Conservation (phyloP, 2,888 invertebrate species). For the Noctua fimbriata region DNA sequence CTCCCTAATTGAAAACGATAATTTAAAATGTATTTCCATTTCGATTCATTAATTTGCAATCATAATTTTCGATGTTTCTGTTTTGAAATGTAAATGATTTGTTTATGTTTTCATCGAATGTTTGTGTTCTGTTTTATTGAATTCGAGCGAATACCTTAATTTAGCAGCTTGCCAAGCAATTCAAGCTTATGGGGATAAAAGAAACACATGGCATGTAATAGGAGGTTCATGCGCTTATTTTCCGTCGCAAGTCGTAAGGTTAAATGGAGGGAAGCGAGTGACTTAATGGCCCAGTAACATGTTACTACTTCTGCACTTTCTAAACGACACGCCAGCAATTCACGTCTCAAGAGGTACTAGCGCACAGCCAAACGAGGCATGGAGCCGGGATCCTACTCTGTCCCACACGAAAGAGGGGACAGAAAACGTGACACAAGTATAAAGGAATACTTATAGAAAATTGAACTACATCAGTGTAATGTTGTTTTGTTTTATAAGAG, state of each 20-base stretch:
- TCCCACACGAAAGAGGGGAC: slow-evolving; percentile 25
- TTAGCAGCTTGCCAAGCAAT: slow-evolving; percentile 1
- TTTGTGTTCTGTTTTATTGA: neutral
- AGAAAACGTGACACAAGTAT: slow-evolving; percentile 37
- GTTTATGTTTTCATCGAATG: slow-evolving; percentile 7
- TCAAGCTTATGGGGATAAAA: slow-evolving; percentile 11
- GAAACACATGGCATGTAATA: slow-evolving; percentile 11
- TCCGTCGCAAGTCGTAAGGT: slow-evolving; percentile 49
- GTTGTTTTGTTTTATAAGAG: slow-evolving; percentile 60
- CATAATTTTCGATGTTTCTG: slow-evolving; percentile 40
- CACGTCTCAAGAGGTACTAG: slow-evolving; percentile 46
- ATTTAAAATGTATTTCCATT: slow-evolving; percentile 64
- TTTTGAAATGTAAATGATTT: slow-evolving; percentile 32
- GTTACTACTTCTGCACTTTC: slow-evolving; percentile 58
- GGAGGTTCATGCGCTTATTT: slow-evolving; percentile 39
- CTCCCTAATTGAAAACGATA: slow-evolving; percentile 65
- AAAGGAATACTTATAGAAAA: slow-evolving; percentile 42
- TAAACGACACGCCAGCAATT: slow-evolving; percentile 51
- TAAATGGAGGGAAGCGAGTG: slow-evolving; percentile 53
- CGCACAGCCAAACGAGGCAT: slow-evolving; percentile 49
- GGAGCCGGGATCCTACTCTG: slow-evolving; percentile 15
- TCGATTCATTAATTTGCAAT: slow-evolving; percentile 57
- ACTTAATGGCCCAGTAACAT: slow-evolving; percentile 61
- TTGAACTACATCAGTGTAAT: slow-evolving; percentile 42
- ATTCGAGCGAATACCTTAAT: slow-evolving; percentile 4